These are phyloP conservation scores for Helicolenus hilgendorfi DNA, from an alignment of 2,797 vertebrate genomes.

Conservation along the genomic window DNA sequence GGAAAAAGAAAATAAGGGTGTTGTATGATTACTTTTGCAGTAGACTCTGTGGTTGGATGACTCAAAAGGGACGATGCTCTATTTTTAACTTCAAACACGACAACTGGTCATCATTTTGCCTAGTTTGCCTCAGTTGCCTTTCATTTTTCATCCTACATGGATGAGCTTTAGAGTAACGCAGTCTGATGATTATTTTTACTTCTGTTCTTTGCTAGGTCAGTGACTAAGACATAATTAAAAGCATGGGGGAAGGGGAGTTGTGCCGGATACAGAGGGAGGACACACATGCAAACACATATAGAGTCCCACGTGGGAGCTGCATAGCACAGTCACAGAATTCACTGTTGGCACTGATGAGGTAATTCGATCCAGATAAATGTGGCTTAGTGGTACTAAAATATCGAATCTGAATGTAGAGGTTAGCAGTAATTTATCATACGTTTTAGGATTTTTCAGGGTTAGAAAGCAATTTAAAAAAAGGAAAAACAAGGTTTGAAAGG, in stretches of 20 bases:
- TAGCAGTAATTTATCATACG: not conserved
- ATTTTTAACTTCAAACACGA: slow-evolving; percentile 60
- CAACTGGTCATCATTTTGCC: slow-evolving; percentile 34
- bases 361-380: slow-evolving; percentile 30
- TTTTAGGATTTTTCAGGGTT: not conserved
- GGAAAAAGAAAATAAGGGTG: not conserved
- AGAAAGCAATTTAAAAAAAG: not conserved
- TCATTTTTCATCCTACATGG: slow-evolving; percentile 12
- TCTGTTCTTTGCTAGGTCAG: slow-evolving; percentile 46
- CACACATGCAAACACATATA: slow-evolving; percentile 42
- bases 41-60: slow-evolving; percentile 11
- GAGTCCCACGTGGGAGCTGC: slow-evolving; percentile 65
- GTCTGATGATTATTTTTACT: not conserved
- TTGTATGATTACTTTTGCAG: not conserved
- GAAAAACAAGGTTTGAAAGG: not conserved
- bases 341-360: slow-evolving; percentile 41
- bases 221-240: slow-evolving; percentile 67
- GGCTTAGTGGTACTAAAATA: not conserved
- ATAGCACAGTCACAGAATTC: slow-evolving; percentile 44
- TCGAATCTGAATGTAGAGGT: not conserved
- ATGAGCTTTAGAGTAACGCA: not conserved
- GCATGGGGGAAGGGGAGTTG: slow-evolving; percentile 26
- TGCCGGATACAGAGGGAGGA: slow-evolving; percentile 2
- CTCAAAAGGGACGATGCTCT: slow-evolving; percentile 37
- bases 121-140: slow-evolving; percentile 35